These are phyloP conservation scores for Macaria notata DNA, from an alignment of 2,888 invertebrate species.

Conservation along the genomic window DNA sequence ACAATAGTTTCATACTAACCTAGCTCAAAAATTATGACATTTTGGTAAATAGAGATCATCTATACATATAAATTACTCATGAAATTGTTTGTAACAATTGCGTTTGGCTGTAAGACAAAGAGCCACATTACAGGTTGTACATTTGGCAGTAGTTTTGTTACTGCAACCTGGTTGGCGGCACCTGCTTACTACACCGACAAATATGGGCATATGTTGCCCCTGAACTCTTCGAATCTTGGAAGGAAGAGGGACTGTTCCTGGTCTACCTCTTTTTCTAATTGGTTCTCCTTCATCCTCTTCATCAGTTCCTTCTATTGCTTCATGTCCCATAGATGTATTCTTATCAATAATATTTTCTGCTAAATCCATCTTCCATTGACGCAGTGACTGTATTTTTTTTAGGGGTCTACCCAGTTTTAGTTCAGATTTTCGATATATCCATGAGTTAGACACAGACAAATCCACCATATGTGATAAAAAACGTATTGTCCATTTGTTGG, in stretches of 20 bases:
- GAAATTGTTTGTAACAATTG: background rate
- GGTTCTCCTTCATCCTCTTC: background rate
- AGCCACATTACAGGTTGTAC: background rate
- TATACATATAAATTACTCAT: background rate
- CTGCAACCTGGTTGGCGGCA: background rate
- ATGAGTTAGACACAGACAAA: constrained; percentile 24
- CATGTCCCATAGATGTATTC: background rate
- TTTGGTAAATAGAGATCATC: background rate
- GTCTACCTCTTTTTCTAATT: constrained; percentile 1
- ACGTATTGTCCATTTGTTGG: constrained; percentile 28
- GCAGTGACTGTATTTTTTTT: constrained; percentile 5
- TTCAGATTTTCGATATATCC: constrained; percentile 19
- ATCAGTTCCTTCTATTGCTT: too few species aligned
- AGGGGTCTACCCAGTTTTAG: background rate
- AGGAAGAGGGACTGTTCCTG: background rate
- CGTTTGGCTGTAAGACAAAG: background rate
- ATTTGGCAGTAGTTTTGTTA: background rate
- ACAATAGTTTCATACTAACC: background rate
- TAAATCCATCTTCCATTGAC: background rate
- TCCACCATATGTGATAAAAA: constrained; percentile 29
- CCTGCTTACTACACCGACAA: background rate
- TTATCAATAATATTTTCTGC: background rate
- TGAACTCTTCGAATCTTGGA: background rate
- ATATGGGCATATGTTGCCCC: background rate
- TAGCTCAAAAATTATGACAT: background rate